Conservation (phyloP, 2,888 invertebrate species). For the Polia nebulosa region DNA sequence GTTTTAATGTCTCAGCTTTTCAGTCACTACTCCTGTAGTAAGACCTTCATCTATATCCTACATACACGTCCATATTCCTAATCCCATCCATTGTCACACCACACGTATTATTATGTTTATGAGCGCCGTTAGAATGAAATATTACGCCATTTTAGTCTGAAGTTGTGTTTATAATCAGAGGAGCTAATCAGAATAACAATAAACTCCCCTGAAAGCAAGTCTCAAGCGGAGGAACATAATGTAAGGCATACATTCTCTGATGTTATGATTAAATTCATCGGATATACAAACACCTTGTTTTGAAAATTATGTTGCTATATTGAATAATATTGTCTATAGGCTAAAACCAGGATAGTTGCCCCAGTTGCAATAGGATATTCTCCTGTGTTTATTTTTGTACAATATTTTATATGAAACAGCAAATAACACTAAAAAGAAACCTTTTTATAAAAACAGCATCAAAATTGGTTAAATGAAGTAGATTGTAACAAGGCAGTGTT, state of each 20-base stretch:
- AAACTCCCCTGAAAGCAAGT: neutral
- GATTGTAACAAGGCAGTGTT: no score
- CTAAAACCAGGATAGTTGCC: no score
- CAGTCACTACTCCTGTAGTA: no score
- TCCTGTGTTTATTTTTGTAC: no score
- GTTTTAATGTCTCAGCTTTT: no score
- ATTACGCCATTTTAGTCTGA: neutral
- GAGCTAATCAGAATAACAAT: conserved; percentile 12
- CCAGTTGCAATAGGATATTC: no score
- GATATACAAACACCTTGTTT: conserved; percentile 4
- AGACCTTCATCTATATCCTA: neutral
- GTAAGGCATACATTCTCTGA: neutral
- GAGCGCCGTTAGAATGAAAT: conserved; percentile 2
- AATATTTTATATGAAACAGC: no score
- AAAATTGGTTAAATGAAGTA: no score
- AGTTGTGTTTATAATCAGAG: conserved; percentile 28
- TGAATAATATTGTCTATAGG: conserved; percentile 10
- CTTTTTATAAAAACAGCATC: no score
- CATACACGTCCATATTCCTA: neutral
- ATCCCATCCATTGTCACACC: neutral
- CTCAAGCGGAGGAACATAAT: neutral
- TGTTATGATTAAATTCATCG: conserved; percentile 1
- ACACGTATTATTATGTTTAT: conserved; percentile 14
- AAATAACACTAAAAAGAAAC: no score
- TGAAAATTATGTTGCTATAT: conserved; percentile 11